Evolutionary conservation across 2,113 vertebrate species (phyloP).

Genomic region (Barnardius zonarius): DNA sequence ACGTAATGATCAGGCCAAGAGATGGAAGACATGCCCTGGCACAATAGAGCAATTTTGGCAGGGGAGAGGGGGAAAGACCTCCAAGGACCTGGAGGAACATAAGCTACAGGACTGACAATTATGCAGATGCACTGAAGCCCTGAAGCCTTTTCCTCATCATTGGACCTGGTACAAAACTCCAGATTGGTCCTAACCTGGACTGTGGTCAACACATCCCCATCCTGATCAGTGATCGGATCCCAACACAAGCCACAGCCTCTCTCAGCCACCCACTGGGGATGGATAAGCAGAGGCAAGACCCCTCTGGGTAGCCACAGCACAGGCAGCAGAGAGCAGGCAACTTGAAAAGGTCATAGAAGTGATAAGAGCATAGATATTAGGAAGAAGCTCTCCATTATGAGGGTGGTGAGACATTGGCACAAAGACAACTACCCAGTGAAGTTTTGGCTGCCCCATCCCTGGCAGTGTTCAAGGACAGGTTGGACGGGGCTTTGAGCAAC

Average conservation of each 20-base stretch:
- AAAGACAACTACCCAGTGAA: neutral
- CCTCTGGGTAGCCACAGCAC: fast-evolving
- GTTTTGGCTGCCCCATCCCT: neutral
- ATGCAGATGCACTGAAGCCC: neutral
- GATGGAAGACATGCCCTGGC: neutral
- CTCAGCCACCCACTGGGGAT: neutral
- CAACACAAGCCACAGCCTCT: neutral
- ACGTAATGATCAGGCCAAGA: neutral
- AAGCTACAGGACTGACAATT: fast-evolving
- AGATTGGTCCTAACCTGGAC: neutral
- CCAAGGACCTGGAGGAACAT: neutral
- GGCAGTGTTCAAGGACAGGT: neutral
- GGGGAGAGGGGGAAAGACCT: neutral
- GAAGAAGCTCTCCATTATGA: neutral
- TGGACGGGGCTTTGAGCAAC: neutral
- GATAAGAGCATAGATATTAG: neutral
- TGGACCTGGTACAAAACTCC: neutral
- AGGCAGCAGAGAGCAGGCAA: neutral
- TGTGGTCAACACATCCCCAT: fast-evolving
- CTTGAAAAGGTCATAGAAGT: neutral
- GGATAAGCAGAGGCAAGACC: neutral
- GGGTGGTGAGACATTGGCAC: neutral
- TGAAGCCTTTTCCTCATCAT: fast-evolving
- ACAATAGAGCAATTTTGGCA: fast-evolving
- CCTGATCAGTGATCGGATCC: fast-evolving